phyloP scores from a whole-genome alignment of 2,113 vertebrate genomes.

The Penelope pileata region DNA sequence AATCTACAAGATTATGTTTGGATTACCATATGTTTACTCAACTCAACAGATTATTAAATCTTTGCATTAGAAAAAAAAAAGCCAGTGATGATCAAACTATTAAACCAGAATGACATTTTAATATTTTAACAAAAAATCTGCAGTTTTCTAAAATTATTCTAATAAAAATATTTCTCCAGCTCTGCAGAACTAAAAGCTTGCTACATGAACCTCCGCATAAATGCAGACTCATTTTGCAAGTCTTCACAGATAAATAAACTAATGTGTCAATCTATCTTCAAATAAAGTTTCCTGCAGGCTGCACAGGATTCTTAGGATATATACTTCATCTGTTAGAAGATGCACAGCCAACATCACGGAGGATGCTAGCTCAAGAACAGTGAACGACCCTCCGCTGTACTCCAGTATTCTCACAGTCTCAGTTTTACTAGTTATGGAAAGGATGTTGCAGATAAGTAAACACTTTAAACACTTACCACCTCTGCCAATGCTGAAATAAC shows the following conservation, averaged over 20 bases:
- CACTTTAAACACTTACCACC: slow-evolving; percentile 92
- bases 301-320: neutral
- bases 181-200: neutral
- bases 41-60: neutral
- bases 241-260: neutral
- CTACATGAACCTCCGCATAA: neutral
- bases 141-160: neutral
- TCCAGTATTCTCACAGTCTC: neutral
- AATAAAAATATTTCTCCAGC: neutral
- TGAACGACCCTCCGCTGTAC: neutral
- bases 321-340: neutral
- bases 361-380: neutral
- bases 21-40: neutral
- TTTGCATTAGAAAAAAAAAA: neutral
- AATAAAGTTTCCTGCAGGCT: neutral
- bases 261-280: neutral
- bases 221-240: neutral
- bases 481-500: slow-evolving; percentile 98
- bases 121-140: neutral
- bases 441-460: neutral
- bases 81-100: neutral
- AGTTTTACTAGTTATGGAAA: neutral
- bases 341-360: neutral
- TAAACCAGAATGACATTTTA: neutral
- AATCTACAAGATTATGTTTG: neutral